Base-by-base conservation (phyloP, 2,797 vertebrate species). In the Pagetopsis macropterus region DNA sequence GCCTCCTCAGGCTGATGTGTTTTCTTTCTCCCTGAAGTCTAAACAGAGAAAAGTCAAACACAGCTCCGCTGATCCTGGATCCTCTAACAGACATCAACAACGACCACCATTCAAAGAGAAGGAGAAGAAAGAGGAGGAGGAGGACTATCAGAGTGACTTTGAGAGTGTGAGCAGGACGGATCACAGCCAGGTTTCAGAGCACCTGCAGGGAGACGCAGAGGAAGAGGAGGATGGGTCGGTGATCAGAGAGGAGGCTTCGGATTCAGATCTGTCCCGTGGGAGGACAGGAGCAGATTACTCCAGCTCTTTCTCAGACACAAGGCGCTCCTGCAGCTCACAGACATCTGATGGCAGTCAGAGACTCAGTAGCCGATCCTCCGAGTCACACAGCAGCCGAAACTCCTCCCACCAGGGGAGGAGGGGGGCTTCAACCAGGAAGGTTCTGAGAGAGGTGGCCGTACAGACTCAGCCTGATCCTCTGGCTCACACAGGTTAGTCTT, bases 381-480 rank as follows among this genome's bases (percentile, higher is more conserved):
- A 23, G 1, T 88, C 89, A 6, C 31, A 43, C 1, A 17, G 17
- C 27, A 27, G 60, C 15, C 9, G 2, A 9, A 67, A 16, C n/a
- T 82, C 16, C 16, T 70, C 61, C 59, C 27, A 4, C 0, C 55
- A 16, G 31, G 17, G 27, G 0, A 33, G 52, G 40, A 75, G 43
- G 0, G 13, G 0, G 0, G 9, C 59, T 56, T 72, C 48, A 15
- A 2, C 15, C 15, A 40, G 64, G n/a, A 83, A 41, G 57, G 4
- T 16, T 0, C 66, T 94, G 14, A 96, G 77, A 75, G 96, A 98
- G 0, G 86, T 75, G 0, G 94, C 93, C 0, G 94, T 94, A 4
- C 96, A 97, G 93, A 97, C 97, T 0, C 86, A 81, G 3, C 78
- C 88, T 12, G 79, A 88, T 1, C 84, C 72, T 0, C 87, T 87